A percentile compares a stretch with the other conserved stretches of the same genome.
Conservation (phyloP, 2,888 invertebrate species). For the Conomelus anceps region DNA sequence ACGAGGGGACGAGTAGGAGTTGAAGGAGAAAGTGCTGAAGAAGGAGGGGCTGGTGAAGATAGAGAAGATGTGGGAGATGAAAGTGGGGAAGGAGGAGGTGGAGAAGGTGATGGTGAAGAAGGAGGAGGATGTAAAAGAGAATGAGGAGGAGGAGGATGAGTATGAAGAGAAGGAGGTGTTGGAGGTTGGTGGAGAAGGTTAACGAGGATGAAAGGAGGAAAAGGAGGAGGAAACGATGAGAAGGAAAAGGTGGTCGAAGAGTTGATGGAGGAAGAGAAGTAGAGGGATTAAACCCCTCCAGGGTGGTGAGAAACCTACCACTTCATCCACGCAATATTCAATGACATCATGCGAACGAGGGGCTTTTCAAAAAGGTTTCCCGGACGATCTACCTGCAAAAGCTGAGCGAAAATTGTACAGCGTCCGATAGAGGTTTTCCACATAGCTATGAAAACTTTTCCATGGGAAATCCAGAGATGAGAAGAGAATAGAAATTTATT, state of each 20-base stretch:
- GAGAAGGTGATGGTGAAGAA: neutral
- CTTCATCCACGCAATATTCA: neutral
- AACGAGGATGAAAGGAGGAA: neutral
- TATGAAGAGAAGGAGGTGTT: neutral
- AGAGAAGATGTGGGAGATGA: neutral
- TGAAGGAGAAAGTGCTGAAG: neutral
- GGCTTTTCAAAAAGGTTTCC: neutral
- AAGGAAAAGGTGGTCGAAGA: neutral
- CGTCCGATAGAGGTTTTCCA: too few relatives aligned
- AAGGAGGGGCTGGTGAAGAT: neutral
- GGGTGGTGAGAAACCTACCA: neutral
- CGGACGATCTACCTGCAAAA: neutral
- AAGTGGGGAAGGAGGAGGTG: neutral
- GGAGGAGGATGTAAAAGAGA: neutral
- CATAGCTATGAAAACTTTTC: too few relatives aligned
- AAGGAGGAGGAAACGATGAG: neutral
- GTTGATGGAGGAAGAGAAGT: neutral
- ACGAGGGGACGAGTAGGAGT: neutral
- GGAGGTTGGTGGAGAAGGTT: neutral
- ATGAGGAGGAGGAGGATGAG: neutral
- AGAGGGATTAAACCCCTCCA: neutral
- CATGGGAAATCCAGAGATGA: too few relatives aligned
- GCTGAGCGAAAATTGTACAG: too few relatives aligned
- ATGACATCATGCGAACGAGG: neutral
- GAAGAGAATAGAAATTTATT: too few relatives aligned